Evolutionary conservation across 53 echinoderm and acorn worm genomes (phyloP), one percentile per base, ranked within the genome.

Genomic region (Hippasteria phrygiana): DNA sequence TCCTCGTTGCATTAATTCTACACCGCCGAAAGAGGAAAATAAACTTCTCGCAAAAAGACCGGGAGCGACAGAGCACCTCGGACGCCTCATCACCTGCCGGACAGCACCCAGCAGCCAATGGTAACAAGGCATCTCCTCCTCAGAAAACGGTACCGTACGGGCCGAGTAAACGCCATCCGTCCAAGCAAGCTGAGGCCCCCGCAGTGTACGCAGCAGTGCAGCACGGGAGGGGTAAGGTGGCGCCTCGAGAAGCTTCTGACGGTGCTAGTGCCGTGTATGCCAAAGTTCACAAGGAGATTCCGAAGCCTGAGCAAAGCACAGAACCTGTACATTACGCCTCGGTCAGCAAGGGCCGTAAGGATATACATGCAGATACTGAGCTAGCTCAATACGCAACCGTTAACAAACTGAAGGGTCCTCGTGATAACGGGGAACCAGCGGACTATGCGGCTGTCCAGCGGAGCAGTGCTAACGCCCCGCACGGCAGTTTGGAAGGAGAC

Each of bases 121-220:
- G 27, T 51, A 71, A 26, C 47, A 26, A n/a, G 13, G 4, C 41
- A 24, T 26, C 45, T 9, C 79, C 70, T 34, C 85, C 85, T 20
- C 29, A 32, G 36, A 85, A 71, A n/a, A 71, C 71, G 16, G 22
- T 85, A 26, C 85, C 85, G 5, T 71, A 85, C 28, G 85, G 50
- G 5, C 13, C 46, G 66, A 83, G 66, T 9, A 59, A 11, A 12
- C 33, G 54, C 0, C 36, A 37, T 3, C 51, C 37, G 10, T 34
- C 70, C 17, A 17, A 64, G 12, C 31, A 35, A 3, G n/a, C n/a
- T n/a, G n/a, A n/a, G n/a, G 29, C 38, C 35, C 85, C 71, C 0
- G 70, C 38, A 2, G 54, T 71, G 4, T 85, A 85, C 37, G 27
- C 70, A 31, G 20, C 71, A 0, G 71, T 35, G 34, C 48, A 71